phyloP scores from a whole-genome alignment of 2,888 invertebrate genomes.

The Aplocera efformata region DNA sequence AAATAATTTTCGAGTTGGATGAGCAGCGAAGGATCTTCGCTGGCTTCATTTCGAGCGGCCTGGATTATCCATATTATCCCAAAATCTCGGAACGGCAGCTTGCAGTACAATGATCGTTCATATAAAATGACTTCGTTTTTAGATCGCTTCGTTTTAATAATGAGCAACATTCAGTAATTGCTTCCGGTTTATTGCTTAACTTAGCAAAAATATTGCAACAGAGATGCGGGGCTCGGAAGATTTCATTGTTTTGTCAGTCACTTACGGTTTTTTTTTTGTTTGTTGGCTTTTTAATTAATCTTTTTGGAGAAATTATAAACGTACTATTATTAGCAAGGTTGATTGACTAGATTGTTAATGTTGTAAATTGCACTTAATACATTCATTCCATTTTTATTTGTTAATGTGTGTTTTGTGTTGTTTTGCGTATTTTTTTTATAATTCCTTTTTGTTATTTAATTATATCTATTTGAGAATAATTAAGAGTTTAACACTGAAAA shows the following conservation, averaged over 20 bases:
- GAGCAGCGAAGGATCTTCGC: slow-evolving; percentile 57
- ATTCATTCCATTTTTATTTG: too few relatives aligned
- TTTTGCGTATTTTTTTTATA: too few relatives aligned
- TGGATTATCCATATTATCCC: slow-evolving; percentile 74
- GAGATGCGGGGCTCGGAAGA: slow-evolving; percentile 5
- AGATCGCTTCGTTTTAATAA: slow-evolving; percentile 55
- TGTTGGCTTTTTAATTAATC: not conserved
- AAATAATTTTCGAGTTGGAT: slow-evolving; percentile 64
- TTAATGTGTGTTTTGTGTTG: too few relatives aligned
- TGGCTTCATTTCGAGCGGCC: slow-evolving; percentile 62
- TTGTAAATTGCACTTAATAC: too few relatives aligned
- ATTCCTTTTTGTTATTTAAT: too few relatives aligned
- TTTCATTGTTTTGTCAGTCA: slow-evolving; percentile 8
- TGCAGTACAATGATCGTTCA: slow-evolving; percentile 58
- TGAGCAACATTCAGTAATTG: slow-evolving; percentile 51
- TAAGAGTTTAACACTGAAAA: too few relatives aligned
- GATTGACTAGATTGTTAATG: too few relatives aligned
- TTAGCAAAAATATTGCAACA: slow-evolving; percentile 6
- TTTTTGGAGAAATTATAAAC: too few relatives aligned
- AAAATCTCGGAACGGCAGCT: slow-evolving; percentile 64
- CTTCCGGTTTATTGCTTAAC: slow-evolving; percentile 34
- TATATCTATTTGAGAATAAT: too few relatives aligned
- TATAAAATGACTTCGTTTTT: slow-evolving; percentile 63
- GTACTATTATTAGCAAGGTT: too few relatives aligned
- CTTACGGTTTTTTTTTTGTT: slow-evolving; percentile 2